A percentile compares a stretch with the other conserved stretches of the same genome.
Evolutionary conservation across 1,140 invertebrate species (phyloP).

Genomic region (Himalopsyche phryganea): DNA sequence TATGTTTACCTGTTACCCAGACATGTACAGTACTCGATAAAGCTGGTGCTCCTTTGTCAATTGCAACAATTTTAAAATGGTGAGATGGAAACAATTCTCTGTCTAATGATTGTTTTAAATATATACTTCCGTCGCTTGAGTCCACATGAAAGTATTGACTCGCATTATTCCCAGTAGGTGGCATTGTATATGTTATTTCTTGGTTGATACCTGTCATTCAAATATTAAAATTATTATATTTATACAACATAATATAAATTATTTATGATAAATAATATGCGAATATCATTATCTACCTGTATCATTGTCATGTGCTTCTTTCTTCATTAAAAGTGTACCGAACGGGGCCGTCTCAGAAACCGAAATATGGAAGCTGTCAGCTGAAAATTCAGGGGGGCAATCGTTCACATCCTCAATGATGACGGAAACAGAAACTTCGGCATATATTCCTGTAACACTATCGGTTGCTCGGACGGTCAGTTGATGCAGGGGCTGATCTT

Average conservation of each 20-base stretch:
- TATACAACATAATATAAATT: no score
- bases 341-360: slow-evolving; percentile 75
- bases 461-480: slow-evolving; percentile 79
- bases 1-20: slow-evolving; percentile 60
- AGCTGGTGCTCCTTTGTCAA: slow-evolving; percentile 71
- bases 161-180: slow-evolving; percentile 58
- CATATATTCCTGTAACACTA: slow-evolving; percentile 72
- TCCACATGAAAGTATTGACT: slow-evolving; percentile 71
- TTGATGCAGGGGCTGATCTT: slow-evolving; percentile 70
- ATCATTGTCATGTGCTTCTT: slow-evolving; percentile 73
- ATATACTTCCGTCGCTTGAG: slow-evolving; percentile 69
- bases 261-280: not conserved
- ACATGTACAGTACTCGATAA: slow-evolving; percentile 72
- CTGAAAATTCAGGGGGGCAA: slow-evolving; percentile 72
- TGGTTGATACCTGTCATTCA: slow-evolving; percentile 55
- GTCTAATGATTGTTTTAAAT: slow-evolving; percentile 70
- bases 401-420: slow-evolving; percentile 81
- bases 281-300: slow-evolving; percentile 48
- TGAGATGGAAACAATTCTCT: slow-evolving; percentile 66
- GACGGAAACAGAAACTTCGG: slow-evolving; percentile 75
- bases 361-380: slow-evolving; percentile 75
- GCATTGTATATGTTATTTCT: slow-evolving; percentile 62
- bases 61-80: slow-evolving; percentile 71
- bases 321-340: slow-evolving; percentile 68
- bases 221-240: not conserved